Percentiles rank a stretch among this genome's conserved stretches.
Conservation (phyloP, 2,113 vertebrate species). For the Oryzias melastigma region DNA sequence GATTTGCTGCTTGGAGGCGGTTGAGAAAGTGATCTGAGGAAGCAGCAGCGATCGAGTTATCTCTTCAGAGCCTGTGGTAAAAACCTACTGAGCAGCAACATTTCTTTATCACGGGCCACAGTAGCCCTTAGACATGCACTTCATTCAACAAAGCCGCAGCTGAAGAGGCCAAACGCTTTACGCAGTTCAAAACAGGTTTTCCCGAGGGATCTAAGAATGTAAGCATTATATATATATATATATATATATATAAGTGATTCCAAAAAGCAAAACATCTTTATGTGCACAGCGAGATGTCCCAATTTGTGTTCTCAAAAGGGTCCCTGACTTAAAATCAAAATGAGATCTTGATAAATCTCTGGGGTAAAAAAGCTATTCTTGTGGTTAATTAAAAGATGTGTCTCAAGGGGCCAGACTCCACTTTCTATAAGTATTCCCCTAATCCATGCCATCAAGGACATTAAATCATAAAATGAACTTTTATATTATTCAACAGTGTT, state of each 20-base stretch:
- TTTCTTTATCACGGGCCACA: conserved; percentile 45
- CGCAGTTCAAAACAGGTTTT: conserved; percentile 19
- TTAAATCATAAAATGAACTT: too few relatives aligned
- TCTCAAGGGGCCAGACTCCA: too few relatives aligned
- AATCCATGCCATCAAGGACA: too few relatives aligned
- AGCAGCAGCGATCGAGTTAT: conserved; percentile 27
- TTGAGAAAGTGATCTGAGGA: conserved; percentile 12
- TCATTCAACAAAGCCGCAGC: conserved; percentile 37
- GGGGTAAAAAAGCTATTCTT: too few relatives aligned
- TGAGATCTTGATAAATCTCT: too few relatives aligned
- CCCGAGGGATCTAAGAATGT: neutral
- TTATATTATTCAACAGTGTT: too few relatives aligned
- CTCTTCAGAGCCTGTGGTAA: conserved; percentile 29
- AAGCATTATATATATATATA: conserved; percentile 3
- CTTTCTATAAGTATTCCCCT: too few relatives aligned
- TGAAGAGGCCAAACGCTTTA: conserved; percentile 31
- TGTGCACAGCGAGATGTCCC: too few relatives aligned
- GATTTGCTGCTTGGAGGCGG: conserved; percentile 7
- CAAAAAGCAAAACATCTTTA: too few relatives aligned
- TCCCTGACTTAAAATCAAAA: too few relatives aligned
- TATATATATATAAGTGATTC: neutral
- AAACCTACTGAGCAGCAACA: conserved; percentile 35
- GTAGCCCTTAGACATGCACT: conserved; percentile 4
- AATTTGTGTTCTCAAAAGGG: too few relatives aligned
- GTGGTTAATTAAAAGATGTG: too few relatives aligned